Base-by-base conservation (phyloP, 2,888 invertebrate genomes). In the Ormyrus rosae region DNA sequence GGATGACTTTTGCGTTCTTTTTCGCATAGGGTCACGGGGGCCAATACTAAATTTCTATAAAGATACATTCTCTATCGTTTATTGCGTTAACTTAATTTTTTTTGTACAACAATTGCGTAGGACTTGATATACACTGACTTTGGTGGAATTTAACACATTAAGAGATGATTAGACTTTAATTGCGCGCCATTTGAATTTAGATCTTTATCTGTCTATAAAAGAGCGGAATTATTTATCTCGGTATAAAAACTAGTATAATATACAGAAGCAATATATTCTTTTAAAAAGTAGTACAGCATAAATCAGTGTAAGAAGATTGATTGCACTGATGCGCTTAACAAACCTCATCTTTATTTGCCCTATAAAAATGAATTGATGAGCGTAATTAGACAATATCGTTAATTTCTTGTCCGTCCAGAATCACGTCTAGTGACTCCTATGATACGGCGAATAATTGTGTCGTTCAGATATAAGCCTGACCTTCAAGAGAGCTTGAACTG, bases 401-500 rank as follows among this genome's bases (percentile, higher is more conserved):
- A 63, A 69, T 63, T 76, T 78, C 69, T 71, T 46, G 68, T 46
- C 72, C 51, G n/a, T 50, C 69, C 60, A 58, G 65, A 75, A 80
- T 74, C 13, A n/a, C 58, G 45, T 63, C 53, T 64, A 60, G 51
- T 45, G 46, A 34, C 34, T 34, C 34, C 34, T 64, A 58, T 34
- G 34, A 34, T 60, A 60, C 10, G 10, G 73, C 45, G 67, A 81
- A 78, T 74, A 81, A 78, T 74, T 69, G 70, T 78, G 74, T 65
- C 74, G 67, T 61, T 53, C 9, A 65, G 7, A 81, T 68, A 58
- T 56, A 72, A 34, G 61, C 34, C 34, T 74, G 70, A 81, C 83
- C 83, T 83, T 81, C 83, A 67, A 10, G 34, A 10, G n/a, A n/a
- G 64, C 48, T 63, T 34, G 70, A 64, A 71, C 53, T 68, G 48